Base-by-base conservation (phyloP, 2,888 invertebrate genomes). In the Enoplolaimus lenunculus region DNA sequence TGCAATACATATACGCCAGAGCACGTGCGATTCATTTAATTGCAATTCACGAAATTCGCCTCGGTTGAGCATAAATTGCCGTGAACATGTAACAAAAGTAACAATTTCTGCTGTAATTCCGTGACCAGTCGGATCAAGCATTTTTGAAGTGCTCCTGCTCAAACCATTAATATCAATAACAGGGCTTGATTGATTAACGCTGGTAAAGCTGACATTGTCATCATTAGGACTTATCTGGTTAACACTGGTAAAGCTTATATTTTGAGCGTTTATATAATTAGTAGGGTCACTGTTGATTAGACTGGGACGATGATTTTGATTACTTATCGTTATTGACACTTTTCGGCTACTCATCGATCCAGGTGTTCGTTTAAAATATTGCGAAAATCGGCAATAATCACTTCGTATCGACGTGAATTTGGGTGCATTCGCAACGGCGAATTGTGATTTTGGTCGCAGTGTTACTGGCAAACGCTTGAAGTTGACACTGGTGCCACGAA, bases 361-460 rank as follows among this genome's bases (percentile, higher is more conserved):
- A n/a, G n/a, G n/a, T n/a, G n/a, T n/a, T n/a, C n/a, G n/a, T n/a
- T n/a, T n/a, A n/a, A n/a, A n/a, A n/a, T n/a, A n/a, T n/a, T n/a
- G n/a, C n/a, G n/a, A n/a, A n/a, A n/a, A n/a, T n/a, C n/a, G n/a
- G n/a, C n/a, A n/a, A n/a, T n/a, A n/a, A n/a, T n/a, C n/a, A n/a
- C n/a, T n/a, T n/a, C n/a, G n/a, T n/a, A n/a, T n/a, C n/a, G n/a
- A n/a, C n/a, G n/a, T n/a, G n/a, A n/a, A n/a, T n/a, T n/a, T n/a
- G n/a, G n/a, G n/a, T n/a, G n/a, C n/a, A n/a, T n/a, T n/a, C 21
- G 7, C 7, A 21, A 13, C 7, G 7, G 7, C 21, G 31, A 66
- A 66, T 3, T 66, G 33, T 13, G 67, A 66, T 34, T 66, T 66
- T 66, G 67, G 67, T 21, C 67, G 67, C 30, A 66, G 31, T 21